Evolutionary conservation across 1,140 invertebrate genomes (phyloP).

Genomic region (Neuroterus valhalla): DNA sequence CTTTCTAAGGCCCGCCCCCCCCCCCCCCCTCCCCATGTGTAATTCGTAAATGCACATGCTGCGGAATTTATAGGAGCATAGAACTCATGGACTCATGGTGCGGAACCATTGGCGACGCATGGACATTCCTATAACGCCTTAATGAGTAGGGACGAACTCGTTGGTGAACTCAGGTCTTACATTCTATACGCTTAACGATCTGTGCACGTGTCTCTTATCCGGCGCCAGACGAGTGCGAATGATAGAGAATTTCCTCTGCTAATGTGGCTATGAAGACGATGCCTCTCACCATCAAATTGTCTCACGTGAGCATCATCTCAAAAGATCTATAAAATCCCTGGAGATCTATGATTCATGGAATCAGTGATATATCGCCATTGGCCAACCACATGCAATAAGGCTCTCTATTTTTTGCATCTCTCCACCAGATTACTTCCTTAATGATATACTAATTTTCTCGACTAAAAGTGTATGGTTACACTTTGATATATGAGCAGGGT

Average conservation of each 20-base stretch:
- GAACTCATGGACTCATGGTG: background rate
- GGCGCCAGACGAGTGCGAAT: slow-evolving; percentile 25
- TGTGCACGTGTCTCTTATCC: slow-evolving; percentile 4
- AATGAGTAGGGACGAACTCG: slow-evolving; percentile 7
- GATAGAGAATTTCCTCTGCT: slow-evolving; percentile 17
- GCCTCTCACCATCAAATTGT: slow-evolving; percentile 7
- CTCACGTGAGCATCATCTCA: background rate
- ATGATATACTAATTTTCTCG: slow-evolving; percentile 14
- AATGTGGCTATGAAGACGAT: slow-evolving; percentile 5
- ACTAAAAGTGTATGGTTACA: background rate
- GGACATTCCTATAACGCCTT: slow-evolving; percentile 2
- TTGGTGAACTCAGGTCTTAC: background rate
- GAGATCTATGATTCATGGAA: slow-evolving; percentile 2
- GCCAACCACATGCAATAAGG: background rate
- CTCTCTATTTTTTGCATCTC: background rate
- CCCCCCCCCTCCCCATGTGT: too few species aligned
- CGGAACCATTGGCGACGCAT: slow-evolving; percentile 1
- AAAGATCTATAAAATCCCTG: background rate
- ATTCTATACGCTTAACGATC: slow-evolving; percentile 20
- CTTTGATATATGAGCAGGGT: slow-evolving; percentile 18
- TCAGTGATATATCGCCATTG: background rate
- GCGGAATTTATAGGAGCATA: too few species aligned
- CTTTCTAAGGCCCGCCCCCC: too few species aligned
- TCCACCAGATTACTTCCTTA: background rate
- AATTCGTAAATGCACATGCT: too few species aligned